Conservation (phyloP, 1,140 invertebrate genomes). For the Trigoniulus corallinus region DNA sequence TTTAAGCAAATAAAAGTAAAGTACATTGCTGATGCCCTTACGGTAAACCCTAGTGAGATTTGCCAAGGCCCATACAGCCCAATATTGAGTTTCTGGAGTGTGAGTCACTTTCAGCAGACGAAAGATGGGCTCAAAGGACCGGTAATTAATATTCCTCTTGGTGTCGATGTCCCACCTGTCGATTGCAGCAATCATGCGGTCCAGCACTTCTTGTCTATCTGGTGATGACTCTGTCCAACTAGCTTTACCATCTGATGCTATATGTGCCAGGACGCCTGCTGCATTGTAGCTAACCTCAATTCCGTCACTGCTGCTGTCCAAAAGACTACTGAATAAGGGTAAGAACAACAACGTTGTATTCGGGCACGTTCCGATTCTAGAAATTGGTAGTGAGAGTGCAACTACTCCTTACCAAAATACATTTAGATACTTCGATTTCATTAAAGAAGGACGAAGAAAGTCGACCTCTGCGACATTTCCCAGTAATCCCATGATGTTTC, state of each 20-base stretch:
- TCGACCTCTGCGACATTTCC: slow-evolving; percentile 93
- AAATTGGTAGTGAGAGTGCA: not conserved
- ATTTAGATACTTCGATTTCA: slow-evolving; percentile 63
- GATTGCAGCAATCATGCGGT: slow-evolving; percentile 60
- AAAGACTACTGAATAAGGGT: slow-evolving; percentile 40
- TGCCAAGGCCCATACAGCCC: slow-evolving; percentile 94
- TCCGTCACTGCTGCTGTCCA: slow-evolving; percentile 72
- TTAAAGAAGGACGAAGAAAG: slow-evolving; percentile 59
- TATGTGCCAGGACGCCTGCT: slow-evolving; percentile 84
- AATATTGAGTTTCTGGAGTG: slow-evolving; percentile 79
- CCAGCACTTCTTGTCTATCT: slow-evolving; percentile 50
- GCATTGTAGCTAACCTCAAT: slow-evolving; percentile 97
- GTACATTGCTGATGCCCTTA: slow-evolving; percentile 35
- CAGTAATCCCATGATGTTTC: slow-evolving; percentile 83
- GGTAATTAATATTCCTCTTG: slow-evolving; percentile 89
- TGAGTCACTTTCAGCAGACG: slow-evolving; percentile 58
- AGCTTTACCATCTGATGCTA: slow-evolving; percentile 74
- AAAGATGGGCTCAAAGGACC: slow-evolving; percentile 83
- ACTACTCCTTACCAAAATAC: slow-evolving; percentile 43
- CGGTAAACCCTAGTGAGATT: slow-evolving; percentile 86
- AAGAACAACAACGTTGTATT: slow-evolving; percentile 1
- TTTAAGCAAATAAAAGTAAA: not conserved
- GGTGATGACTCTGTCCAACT: slow-evolving; percentile 61
- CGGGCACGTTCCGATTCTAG: not conserved
- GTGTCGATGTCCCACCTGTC: slow-evolving; percentile 70